Base-by-base conservation (phyloP, 1,140 invertebrate species). In the Mamestra configurata region DNA sequence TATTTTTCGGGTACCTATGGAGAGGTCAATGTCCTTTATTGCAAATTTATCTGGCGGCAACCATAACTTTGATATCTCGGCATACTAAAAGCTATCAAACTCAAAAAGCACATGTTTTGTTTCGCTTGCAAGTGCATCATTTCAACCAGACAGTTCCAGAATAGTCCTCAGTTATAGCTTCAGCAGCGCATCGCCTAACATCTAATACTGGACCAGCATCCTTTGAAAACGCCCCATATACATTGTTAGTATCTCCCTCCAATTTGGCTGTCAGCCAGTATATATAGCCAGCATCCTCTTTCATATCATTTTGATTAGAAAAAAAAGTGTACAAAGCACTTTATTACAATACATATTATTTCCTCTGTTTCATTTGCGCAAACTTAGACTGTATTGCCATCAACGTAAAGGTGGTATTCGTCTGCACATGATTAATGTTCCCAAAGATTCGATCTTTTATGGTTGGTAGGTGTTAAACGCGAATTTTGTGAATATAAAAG, bases 281-380 rank as follows among this genome's bases (percentile, higher is more conserved):
- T 8, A 70, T 4, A 66, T 43, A 46, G 13, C 73, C 51, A 51
- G 51, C 77, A 15, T 7, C 13, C 20, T 46, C 64, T 80, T 76
- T 76, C 61, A 46, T 80, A 46, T 71, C n/a, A 46, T 43, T 80
- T 80, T 80, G 79, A 80, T 80, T 77, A 77, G 72, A 73, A 80
- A 80, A 76, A 57, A 77, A 71, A 46, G 24, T 37, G 37, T 59
- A 59, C 51, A 61, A 59, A 80, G 22, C 6, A 13, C 20, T 73
- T 73, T 66, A 61, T 64, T 72, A 72, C 53, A 40, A 64, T 53
- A 35, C 55, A 61, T 24, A 11, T 24, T 75, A 18, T 80, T 80
- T 31, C 22, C 8, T 79, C 11, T 13, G 24, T 20, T 43, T 46
- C 1, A 49, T 18, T 22, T 22, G 10, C 35, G 7, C 5, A 15